These are phyloP conservation scores for Rosalia funebris DNA, from an alignment of 2,888 invertebrate species.

Conservation along the genomic window DNA sequence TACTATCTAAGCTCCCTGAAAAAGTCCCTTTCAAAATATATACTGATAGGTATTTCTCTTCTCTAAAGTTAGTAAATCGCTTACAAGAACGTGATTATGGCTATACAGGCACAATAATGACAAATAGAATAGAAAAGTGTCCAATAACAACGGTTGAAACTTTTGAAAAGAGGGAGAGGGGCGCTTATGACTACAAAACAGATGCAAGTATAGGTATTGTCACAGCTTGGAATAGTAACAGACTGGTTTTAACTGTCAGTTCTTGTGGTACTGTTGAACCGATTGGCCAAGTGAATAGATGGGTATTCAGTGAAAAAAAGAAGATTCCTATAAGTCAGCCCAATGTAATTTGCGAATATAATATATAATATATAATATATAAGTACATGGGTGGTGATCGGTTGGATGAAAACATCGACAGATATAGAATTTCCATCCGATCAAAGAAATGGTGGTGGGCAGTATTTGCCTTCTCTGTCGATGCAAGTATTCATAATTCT, in stretches of 20 bases:
- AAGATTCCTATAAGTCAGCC: conserved; percentile 37
- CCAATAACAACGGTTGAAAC: conserved; percentile 1
- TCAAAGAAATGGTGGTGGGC: conserved; percentile 46
- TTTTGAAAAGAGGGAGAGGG: conserved; percentile 10
- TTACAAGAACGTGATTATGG: background rate
- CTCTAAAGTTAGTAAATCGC: background rate
- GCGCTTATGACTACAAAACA: conserved; percentile 32
- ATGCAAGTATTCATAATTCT: conserved; percentile 31
- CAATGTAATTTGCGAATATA: conserved; percentile 40
- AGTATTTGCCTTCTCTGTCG: conserved; percentile 34
- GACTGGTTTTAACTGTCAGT: conserved; percentile 38
- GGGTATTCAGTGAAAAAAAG: conserved; percentile 40
- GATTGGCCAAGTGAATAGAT: conserved; percentile 35
- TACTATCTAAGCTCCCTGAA: too few species aligned
- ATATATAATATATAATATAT: too few species aligned
- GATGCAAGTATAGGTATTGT: conserved; percentile 32
- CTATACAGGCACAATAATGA: background rate
- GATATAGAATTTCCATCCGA: conserved; percentile 40
- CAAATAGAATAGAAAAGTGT: conserved; percentile 1
- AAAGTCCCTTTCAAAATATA: background rate
- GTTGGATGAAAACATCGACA: conserved; percentile 45
- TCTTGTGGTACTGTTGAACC: conserved; percentile 37
- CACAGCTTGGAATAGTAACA: conserved; percentile 43
- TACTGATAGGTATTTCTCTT: background rate
- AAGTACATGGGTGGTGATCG: conserved; percentile 46